Base-by-base conservation (phyloP, 2,113 vertebrate genomes). In the Condylura cristata region DNA sequence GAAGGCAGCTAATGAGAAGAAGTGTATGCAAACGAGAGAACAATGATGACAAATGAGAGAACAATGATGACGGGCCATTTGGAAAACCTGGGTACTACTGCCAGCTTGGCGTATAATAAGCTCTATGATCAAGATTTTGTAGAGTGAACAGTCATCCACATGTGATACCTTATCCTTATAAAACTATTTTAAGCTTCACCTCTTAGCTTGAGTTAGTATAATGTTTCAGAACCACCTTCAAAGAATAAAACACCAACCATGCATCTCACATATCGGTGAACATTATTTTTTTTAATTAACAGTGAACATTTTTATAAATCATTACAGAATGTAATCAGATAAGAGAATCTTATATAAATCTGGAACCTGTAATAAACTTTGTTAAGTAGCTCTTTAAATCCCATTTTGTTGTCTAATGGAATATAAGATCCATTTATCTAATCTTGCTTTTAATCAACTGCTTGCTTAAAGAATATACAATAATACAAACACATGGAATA, bases 1-100 rank as follows among this genome's bases (percentile, higher is more conserved):
- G 95, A 98, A 98, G 90, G 98, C 96, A 1, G 98, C 98, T 85
- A 98, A 98, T 96, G 98, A 98, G 95, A 98, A 98, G 96, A 98
- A 98, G 56, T 98, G 98, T 92, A 74, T 98, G 93, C 98, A 98
- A 86, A 81, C 94, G 86, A 98, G 92, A 97, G 85, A 97, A 83
- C 98, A 98, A 95, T 98, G 96, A 98, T 70, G 72, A 68, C 76
- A 98, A 86, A 81, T 93, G 86, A 98, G 92, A 97, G 85, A 97
- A 83, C 98, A 98, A 95, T 98, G 96, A 98, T 70, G 72, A 68
- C 76, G 48, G 1, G 1, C 18, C 76, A 1, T 88, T 78, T 84
- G 95, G 94, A 96, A 97, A 85, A 96, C 76, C 74, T 92, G 86
- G 90, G 65, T 97, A 95, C 95, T 97, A 30, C 63, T 68, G 72